These are phyloP conservation scores for Terebella lapidaria DNA, from an alignment of 2,888 invertebrate species.

Conservation along the genomic window DNA sequence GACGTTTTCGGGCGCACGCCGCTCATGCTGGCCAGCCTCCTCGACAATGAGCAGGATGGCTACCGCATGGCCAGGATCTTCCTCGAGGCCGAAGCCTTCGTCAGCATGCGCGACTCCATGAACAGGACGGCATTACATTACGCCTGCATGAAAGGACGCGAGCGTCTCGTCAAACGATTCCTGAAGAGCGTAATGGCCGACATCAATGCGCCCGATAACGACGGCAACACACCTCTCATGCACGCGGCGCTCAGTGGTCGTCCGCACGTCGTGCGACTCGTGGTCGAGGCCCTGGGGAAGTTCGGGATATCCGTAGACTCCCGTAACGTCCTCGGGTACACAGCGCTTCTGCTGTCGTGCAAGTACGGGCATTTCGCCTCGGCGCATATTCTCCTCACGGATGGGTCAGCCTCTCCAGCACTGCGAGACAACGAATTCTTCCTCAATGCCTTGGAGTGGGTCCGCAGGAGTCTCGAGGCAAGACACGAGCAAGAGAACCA, in stretches of 20 bases:
- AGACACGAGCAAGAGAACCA: not conserved
- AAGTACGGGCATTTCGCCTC: constrained; percentile 43
- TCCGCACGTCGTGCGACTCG: constrained; percentile 36
- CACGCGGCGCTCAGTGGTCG: constrained; percentile 42
- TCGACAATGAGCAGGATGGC: constrained; percentile 37
- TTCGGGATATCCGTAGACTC: constrained; percentile 42
- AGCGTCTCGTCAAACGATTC: constrained; percentile 19
- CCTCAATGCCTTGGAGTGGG: constrained; percentile 43
- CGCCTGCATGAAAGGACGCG: constrained; percentile 43
- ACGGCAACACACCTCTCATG: constrained; percentile 47
- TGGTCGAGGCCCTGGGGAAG: constrained; percentile 32
- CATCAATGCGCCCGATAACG: constrained; percentile 43
- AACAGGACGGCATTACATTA: constrained; percentile 44
- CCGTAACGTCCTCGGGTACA: constrained; percentile 30
- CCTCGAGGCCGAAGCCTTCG: constrained; percentile 31
- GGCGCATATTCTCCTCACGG: constrained; percentile 36
- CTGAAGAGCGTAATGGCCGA: constrained; percentile 40
- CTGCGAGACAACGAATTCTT: constrained; percentile 43
- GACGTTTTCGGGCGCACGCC: constrained; percentile 48
- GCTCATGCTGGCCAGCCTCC: constrained; percentile 45
- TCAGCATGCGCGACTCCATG: constrained; percentile 39
- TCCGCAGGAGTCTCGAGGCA: constrained; percentile 25
- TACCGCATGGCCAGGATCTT: constrained; percentile 42
- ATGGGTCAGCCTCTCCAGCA: constrained; percentile 37
- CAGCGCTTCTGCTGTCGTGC: constrained; percentile 38